Conservation (phyloP, 2,888 invertebrate genomes). For the Ametastegia equiseti region DNA sequence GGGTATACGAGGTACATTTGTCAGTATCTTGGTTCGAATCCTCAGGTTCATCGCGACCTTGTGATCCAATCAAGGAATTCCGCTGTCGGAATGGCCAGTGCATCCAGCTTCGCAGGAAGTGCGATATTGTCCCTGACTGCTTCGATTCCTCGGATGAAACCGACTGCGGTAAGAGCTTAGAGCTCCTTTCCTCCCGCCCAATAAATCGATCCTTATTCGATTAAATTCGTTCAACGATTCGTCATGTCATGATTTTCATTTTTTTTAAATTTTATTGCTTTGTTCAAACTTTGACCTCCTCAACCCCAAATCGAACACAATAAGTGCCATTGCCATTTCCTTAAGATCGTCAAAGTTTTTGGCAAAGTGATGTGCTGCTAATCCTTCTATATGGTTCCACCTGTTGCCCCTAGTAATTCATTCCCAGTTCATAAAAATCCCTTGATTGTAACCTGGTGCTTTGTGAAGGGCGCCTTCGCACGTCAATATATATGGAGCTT, state of each 20-base stretch:
- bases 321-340: neutral
- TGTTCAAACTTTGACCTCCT: neutral
- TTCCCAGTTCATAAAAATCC: neutral
- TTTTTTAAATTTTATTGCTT: neutral
- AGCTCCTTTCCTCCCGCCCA: slow-evolving; percentile 3
- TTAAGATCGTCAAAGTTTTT: neutral
- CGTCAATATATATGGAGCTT: slow-evolving; percentile 34
- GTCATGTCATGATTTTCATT: neutral
- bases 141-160: slow-evolving; percentile 81
- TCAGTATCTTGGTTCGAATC: slow-evolving; percentile 33
- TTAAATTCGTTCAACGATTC: no score
- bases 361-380: neutral
- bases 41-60: slow-evolving; percentile 50
- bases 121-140: slow-evolving; percentile 81
- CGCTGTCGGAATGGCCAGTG: slow-evolving; percentile 80
- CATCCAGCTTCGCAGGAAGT: slow-evolving; percentile 79
- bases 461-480: slow-evolving; percentile 7
- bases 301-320: neutral
- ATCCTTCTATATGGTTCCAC: neutral
- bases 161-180: slow-evolving; percentile 77
- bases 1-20: neutral
- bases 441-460: slow-evolving; percentile 27
- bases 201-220: neutral
- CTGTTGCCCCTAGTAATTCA: slow-evolving; percentile 26
- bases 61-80: slow-evolving; percentile 74